Conservation (phyloP, 2,113 vertebrate genomes). For the Lagopus muta region DNA sequence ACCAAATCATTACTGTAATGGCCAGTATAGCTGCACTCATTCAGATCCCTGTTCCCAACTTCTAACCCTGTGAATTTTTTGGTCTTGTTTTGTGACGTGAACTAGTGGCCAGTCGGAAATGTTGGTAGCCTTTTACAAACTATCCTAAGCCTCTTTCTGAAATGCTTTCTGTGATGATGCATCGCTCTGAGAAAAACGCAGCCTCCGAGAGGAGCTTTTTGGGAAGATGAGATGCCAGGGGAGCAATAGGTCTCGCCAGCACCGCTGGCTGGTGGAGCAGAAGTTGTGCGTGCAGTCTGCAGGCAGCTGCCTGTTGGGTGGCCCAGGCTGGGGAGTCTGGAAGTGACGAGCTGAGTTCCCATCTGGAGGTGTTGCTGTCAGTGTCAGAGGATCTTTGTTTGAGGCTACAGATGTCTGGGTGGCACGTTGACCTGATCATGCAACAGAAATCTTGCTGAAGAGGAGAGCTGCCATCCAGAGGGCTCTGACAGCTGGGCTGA, state of each 20-base stretch:
- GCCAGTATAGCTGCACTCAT: slow-evolving; percentile 67
- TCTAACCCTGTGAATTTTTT: slow-evolving; percentile 45
- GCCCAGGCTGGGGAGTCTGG: slow-evolving; percentile 16
- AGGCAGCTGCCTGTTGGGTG: slow-evolving; percentile 37
- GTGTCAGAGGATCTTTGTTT: background rate
- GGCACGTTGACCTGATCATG: slow-evolving; percentile 7
- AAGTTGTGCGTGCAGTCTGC: slow-evolving; percentile 14
- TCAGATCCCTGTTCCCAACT: slow-evolving; percentile 37
- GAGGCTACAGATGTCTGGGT: background rate
- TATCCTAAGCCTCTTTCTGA: slow-evolving; percentile 50
- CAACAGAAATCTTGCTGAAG: background rate
- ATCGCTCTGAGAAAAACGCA: slow-evolving; percentile 21
- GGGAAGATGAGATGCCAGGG: slow-evolving; percentile 30
- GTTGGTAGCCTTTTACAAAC: slow-evolving; percentile 52
- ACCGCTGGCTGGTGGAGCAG: slow-evolving; percentile 26
- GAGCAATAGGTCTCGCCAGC: background rate
- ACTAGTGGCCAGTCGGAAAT: slow-evolving; percentile 39
- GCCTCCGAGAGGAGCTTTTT: slow-evolving; percentile 11
- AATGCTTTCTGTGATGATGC: slow-evolving; percentile 60
- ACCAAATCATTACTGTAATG: slow-evolving; percentile 64
- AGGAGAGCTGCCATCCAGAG: background rate
- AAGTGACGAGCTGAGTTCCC: background rate
- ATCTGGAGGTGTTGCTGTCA: background rate
- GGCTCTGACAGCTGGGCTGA: background rate
- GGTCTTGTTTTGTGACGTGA: slow-evolving; percentile 16